Evolutionary conservation across 2,888 invertebrate species (phyloP).

Genomic region (Portevinia maculata): DNA sequence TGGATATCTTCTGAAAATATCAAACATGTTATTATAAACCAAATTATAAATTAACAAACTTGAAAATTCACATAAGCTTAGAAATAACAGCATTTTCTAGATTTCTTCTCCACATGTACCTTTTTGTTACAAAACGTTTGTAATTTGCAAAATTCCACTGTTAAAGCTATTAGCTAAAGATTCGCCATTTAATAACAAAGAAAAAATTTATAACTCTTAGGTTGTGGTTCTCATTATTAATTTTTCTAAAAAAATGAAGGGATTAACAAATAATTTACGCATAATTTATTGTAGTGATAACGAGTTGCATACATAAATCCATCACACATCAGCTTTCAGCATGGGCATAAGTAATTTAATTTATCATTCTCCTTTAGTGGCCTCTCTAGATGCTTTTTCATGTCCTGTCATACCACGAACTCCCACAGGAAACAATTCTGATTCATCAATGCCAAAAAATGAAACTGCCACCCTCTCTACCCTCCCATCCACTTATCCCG

Average conservation of each 20-base stretch:
- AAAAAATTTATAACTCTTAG: not conserved
- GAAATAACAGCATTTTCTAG: too few relatives aligned
- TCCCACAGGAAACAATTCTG: conserved; percentile 2
- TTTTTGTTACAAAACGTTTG: too few relatives aligned
- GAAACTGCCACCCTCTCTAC: not conserved
- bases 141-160: too few relatives aligned
- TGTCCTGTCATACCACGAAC: conserved; percentile 7
- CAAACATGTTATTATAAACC: too few relatives aligned
- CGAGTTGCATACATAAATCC: conserved; percentile 23
- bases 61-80: too few relatives aligned
- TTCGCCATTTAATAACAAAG: not conserved
- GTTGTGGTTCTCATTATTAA: conserved; percentile 8
- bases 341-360: conserved; percentile 6
- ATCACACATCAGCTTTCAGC: not conserved
- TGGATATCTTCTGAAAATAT: too few relatives aligned
- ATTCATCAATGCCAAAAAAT: conserved; percentile 33
- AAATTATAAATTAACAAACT: too few relatives aligned
- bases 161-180: too few relatives aligned
- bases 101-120: too few relatives aligned
- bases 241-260: conserved; percentile 7
- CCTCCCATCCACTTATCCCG: not conserved
- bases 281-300: conserved; percentile 4
- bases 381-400: conserved; percentile 1
- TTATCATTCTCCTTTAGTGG: conserved; percentile 9
- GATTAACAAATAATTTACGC: not conserved